These are phyloP conservation scores for Urocitellus parryii DNA, from an alignment of 2,113 vertebrate species.

Conservation along the genomic window DNA sequence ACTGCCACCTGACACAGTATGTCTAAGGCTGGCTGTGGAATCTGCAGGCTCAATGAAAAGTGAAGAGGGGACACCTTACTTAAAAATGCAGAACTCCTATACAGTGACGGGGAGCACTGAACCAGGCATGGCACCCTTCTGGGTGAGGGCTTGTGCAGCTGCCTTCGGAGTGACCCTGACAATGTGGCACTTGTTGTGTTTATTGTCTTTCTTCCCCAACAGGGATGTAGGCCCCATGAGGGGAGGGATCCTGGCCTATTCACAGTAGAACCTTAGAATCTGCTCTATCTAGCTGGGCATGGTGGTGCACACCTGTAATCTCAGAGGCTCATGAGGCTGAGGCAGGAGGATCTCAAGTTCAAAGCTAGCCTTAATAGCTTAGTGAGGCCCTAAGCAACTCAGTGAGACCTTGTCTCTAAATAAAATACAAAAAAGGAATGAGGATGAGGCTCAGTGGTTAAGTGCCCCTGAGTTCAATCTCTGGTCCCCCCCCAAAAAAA, in stretches of 20 bases:
- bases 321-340: too few species aligned
- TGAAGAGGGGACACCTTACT: background rate
- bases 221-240: background rate
- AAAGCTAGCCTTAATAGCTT: too few species aligned
- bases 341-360: too few species aligned
- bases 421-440: too few species aligned
- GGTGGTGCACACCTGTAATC: too few species aligned
- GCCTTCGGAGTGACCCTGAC: background rate
- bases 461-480: too few species aligned
- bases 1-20: background rate
- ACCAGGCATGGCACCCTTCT: background rate
- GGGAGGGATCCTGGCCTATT: too few species aligned
- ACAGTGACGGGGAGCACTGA: background rate
- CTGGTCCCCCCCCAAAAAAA: too few species aligned
- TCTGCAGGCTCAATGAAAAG: background rate
- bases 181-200: background rate
- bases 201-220: background rate
- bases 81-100: background rate
- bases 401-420: too few species aligned
- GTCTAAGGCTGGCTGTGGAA: background rate
- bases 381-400: too few species aligned
- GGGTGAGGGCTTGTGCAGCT: background rate
- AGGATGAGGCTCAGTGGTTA: too few species aligned
- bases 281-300: background rate
- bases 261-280: too few species aligned